Percentiles rank a stretch among this genome's conserved stretches.
These are phyloP conservation scores for Steromphala cineraria DNA, from an alignment of 2,888 invertebrate genomes.

Conservation along the genomic window DNA sequence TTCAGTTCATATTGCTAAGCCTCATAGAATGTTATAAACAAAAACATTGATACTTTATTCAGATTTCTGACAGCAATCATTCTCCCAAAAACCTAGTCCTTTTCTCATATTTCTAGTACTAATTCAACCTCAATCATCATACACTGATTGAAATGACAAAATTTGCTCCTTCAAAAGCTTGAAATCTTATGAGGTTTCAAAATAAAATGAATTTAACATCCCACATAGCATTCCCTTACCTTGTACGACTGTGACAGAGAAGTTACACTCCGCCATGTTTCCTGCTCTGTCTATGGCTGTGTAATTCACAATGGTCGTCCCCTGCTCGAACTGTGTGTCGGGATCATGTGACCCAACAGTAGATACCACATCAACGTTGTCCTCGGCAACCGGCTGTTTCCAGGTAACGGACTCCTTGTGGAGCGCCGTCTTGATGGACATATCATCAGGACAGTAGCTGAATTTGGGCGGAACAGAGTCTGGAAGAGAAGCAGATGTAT, in stretches of 20 bases:
- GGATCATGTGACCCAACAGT: conserved; percentile 49
- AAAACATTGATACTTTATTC: too few species aligned
- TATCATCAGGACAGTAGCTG: conserved; percentile 57
- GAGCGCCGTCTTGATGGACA: conserved; percentile 49
- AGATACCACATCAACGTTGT: conserved; percentile 54
- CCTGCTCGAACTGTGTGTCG: conserved; percentile 50
- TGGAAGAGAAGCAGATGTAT: conserved; percentile 30
- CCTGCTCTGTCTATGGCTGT: conserved; percentile 62
- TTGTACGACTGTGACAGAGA: conserved; percentile 56
- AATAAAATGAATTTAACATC: too few species aligned
- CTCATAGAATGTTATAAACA: too few species aligned
- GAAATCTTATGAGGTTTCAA: too few species aligned
- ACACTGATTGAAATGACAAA: too few species aligned
- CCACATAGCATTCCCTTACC: conserved; percentile 38
- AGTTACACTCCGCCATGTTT: conserved; percentile 59
- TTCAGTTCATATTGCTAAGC: too few species aligned
- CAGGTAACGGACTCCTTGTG: conserved; percentile 52
- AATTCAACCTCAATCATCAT: too few species aligned
- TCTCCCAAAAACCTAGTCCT: too few species aligned
- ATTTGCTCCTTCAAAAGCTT: too few species aligned
- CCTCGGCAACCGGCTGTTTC: conserved; percentile 57
- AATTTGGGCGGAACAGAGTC: conserved; percentile 61
- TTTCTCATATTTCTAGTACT: too few species aligned
- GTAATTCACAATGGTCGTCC: conserved; percentile 54
- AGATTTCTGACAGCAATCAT: too few species aligned